phyloP scores from a whole-genome alignment of 2,113 vertebrate genomes.

The Notiomystis cincta region DNA sequence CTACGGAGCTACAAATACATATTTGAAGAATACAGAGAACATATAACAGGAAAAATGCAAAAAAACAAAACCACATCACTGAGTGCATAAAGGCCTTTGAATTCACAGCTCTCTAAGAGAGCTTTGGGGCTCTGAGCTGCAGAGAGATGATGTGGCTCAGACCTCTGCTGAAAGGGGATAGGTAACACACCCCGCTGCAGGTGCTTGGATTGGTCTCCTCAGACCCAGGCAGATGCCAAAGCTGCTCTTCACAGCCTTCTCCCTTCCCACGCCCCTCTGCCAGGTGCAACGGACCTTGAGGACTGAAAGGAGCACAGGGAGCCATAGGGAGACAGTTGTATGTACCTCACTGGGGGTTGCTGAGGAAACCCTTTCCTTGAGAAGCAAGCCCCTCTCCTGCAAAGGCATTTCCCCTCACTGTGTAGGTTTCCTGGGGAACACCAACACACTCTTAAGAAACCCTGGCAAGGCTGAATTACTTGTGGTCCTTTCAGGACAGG shows the following conservation, averaged over 20 bases:
- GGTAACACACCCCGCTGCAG: not conserved
- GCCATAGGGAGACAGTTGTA: not conserved
- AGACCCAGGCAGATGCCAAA: not conserved
- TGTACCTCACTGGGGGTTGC: too few relatives aligned
- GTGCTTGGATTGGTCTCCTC: not conserved
- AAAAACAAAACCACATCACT: not conserved
- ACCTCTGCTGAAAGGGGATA: not conserved
- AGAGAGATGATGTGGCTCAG: not conserved
- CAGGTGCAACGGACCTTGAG: fast-evolving
- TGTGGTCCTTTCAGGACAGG: not conserved
- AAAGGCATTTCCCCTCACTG: not conserved
- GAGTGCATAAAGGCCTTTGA: not conserved
- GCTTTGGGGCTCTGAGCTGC: not conserved
- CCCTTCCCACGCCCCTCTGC: not conserved
- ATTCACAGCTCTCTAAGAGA: not conserved
- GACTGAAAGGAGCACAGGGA: not conserved
- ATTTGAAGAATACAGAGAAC: too few relatives aligned
- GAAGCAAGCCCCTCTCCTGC: not conserved
- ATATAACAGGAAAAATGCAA: too few relatives aligned
- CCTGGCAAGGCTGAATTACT: not conserved
- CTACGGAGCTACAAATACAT: too few relatives aligned
- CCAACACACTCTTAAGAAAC: not conserved
- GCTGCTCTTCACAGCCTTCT: not conserved
- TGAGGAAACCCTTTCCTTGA: not conserved
- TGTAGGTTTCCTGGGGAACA: not conserved